A percentile compares a stretch with the other conserved stretches of the same genome.
Evolutionary conservation across 2,888 invertebrate genomes (phyloP).

Genomic region (Octodonta nipae): DNA sequence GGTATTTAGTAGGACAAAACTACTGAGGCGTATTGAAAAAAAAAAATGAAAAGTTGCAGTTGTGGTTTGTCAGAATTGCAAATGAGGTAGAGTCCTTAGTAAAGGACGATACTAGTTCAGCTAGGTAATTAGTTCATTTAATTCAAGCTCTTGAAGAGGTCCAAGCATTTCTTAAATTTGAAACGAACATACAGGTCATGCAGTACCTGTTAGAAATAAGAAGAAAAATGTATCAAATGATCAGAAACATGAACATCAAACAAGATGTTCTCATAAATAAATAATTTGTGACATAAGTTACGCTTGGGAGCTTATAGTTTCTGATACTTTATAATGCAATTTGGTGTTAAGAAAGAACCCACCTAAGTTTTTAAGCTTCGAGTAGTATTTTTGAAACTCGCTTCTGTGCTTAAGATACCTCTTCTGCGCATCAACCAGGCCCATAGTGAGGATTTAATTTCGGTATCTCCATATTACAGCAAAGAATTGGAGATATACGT

Average conservation of each 20-base stretch:
- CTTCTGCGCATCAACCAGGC: conserved; percentile 87
- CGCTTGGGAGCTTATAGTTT: conserved; percentile 87
- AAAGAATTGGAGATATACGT: conserved; percentile 86
- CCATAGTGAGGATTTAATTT: conserved; percentile 77
- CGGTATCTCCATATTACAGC: conserved; percentile 84
- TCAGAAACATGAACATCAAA: conserved; percentile 75
- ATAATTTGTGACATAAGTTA: conserved; percentile 90
- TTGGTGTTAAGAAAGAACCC: conserved; percentile 60
- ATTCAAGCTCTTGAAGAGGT: conserved; percentile 91
- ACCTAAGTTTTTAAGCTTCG: conserved; percentile 72
- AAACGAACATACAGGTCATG: conserved; percentile 71
- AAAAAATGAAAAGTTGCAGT: conserved; percentile 73
- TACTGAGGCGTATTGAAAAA: conserved; percentile 75
- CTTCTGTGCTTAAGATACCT: conserved; percentile 88
- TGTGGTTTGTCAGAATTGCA: conserved; percentile 81
- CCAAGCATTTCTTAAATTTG: conserved; percentile 88
- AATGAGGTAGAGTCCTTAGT: conserved; percentile 62
- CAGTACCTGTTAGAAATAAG: conserved; percentile 81
- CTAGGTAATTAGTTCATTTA: conserved; percentile 79
- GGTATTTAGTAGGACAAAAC: conserved; percentile 77
- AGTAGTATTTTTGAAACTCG: conserved; percentile 85
- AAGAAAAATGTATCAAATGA: conserved; percentile 70
- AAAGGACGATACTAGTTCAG: conserved; percentile 29
- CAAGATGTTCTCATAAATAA: conserved; percentile 83
- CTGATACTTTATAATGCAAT: conserved; percentile 80